Evolutionary conservation across 2,113 vertebrate species (phyloP), one percentile per base, ranked within the genome.

Genomic region (Brachypodius melanocephalos): DNA sequence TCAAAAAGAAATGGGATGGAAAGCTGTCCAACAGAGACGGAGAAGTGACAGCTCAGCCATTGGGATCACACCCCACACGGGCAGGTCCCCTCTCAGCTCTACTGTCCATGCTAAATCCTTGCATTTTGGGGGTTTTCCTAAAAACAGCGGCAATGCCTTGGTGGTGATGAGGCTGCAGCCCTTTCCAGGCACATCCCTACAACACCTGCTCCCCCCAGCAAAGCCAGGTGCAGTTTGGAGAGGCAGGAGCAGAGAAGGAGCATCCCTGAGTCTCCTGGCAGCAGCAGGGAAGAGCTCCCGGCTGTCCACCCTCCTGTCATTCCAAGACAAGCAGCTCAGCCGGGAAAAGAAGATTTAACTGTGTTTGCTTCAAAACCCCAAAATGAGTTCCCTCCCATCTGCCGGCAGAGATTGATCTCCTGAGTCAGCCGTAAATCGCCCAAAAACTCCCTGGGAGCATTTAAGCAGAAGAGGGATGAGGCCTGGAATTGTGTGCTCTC

Each of bases 331-430:
- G 87, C 15, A 19, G 63, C 95, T 96, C 93, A 94, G 73, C 42
- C 1, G 11, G 74, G 80, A 78, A 94, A 77, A 96, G 62, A 97
- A 85, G 67, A 95, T 93, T 93, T 85, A 86, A 51, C 75, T 80
- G 58, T 74, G 59, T 91, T 95, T 97, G 87, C 87, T 97, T 92
- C 78, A 77, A 92, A 96, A 93, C 66, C 85, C 69, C 78, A 45
- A 66, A 89, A 95, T 82, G 86, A 90, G 81, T 75, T 95, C 80
- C 76, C 72, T 94, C 80, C 86, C 87, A 38, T 84, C 84, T 95
- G 82, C 75, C 16, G 6, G 38, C n/a, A 75, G 82, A 92, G 93
- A 96, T 36, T 48, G 74, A 89, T 92, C 95, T 95, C 74, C 65
- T 63, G 31, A 89, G 34, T 15, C 76, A 90, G 88, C 94, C 58